phyloP scores from a whole-genome alignment of 2,797 vertebrate genomes.

The Botia almorhae region DNA sequence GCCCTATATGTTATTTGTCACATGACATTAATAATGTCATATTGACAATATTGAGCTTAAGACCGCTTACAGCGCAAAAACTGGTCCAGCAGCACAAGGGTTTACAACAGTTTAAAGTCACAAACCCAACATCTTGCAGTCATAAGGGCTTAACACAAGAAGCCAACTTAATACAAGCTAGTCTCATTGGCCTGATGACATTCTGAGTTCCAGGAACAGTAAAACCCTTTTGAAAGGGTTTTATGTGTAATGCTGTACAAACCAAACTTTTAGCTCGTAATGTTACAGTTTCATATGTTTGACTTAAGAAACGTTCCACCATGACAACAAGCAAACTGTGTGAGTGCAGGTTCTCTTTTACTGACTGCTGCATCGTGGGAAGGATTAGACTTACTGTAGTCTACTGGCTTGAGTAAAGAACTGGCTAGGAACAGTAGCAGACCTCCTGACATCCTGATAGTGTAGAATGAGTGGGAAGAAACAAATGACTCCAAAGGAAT shows the following conservation, averaged over 20 bases:
- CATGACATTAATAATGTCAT: not conserved
- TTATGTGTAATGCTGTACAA: conserved; percentile 9
- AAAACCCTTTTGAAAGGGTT: conserved; percentile 1
- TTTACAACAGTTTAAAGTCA: conserved; percentile 3
- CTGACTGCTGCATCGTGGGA: conserved; percentile 14
- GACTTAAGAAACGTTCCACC: not conserved
- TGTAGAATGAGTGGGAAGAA: not conserved
- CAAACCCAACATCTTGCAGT: conserved; percentile 34
- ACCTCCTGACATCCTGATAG: not conserved
- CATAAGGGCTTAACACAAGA: conserved; percentile 26
- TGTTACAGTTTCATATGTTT: conserved; percentile 9
- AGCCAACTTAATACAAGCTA: conserved; percentile 7
- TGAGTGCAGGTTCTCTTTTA: not conserved
- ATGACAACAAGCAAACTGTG: not conserved
- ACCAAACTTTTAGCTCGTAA: not conserved
- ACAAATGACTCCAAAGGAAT: conserved; percentile 6
- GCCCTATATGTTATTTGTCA: not conserved
- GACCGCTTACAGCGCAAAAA: conserved; percentile 18
- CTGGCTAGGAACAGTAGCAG: not conserved
- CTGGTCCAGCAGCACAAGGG: conserved; percentile 14
- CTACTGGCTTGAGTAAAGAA: not conserved
- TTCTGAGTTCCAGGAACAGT: conserved; percentile 28
- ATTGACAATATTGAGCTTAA: conserved; percentile 17
- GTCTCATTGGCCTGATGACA: conserved; percentile 26
- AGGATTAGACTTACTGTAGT: conserved; percentile 17